phyloP scores from a whole-genome alignment of 2,888 invertebrate genomes.

The Hydrotaea cyrtoneurina region DNA sequence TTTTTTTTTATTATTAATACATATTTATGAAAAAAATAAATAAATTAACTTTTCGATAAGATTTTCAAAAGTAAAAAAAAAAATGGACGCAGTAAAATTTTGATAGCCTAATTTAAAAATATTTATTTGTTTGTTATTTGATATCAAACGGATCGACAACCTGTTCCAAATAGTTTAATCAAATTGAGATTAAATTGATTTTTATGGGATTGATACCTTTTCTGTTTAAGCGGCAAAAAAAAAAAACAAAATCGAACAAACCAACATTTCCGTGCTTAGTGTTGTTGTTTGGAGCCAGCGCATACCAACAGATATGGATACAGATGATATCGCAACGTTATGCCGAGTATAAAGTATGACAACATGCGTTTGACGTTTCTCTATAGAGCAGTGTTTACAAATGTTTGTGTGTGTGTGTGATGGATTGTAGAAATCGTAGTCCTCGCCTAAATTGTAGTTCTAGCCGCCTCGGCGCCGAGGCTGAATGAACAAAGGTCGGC shows the following conservation, averaged over 20 bases:
- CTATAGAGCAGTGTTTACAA: not conserved
- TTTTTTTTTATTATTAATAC: slow-evolving; percentile 6
- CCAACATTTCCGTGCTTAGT: not conserved
- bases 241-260: not conserved
- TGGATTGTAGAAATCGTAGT: not conserved
- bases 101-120: slow-evolving; percentile 39
- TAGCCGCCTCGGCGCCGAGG: slow-evolving; percentile 2
- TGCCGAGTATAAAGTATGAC: not conserved
- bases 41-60: slow-evolving; percentile 4
- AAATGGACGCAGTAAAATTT: slow-evolving; percentile 13
- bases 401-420: not conserved
- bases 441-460: not conserved
- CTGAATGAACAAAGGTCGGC: not conserved
- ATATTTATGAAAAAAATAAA: slow-evolving; percentile 12
- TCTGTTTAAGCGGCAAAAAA: not conserved
- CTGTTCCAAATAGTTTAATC: slow-evolving; percentile 35
- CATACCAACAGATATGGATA: not conserved
- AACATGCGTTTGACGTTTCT: not conserved
- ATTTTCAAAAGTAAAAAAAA: slow-evolving; percentile 1
- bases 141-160: slow-evolving; percentile 28
- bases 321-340: too few species aligned
- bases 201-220: slow-evolving; percentile 20
- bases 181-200: slow-evolving; percentile 38
- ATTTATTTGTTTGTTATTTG: slow-evolving; percentile 21
- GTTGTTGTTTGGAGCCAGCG: not conserved